These are phyloP conservation scores for Sesia bembeciformis DNA, from an alignment of 2,888 invertebrate species.

Conservation along the genomic window DNA sequence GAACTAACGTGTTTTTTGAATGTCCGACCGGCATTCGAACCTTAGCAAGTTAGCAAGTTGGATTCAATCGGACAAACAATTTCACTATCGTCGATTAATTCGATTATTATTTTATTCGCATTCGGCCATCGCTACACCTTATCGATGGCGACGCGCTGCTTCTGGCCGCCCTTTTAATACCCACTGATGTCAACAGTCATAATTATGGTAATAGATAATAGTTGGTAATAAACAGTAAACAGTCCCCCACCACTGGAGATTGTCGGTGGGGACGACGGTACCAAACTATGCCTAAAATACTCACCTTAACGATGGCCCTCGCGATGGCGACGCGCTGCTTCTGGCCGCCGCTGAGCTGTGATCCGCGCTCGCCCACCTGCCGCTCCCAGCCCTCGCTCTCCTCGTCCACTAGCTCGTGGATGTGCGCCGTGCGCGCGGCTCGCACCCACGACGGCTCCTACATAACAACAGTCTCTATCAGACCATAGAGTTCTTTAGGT, in stretches of 20 bases:
- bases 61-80: too few relatives aligned
- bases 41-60: too few relatives aligned
- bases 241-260: too few relatives aligned
- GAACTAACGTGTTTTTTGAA: too few relatives aligned
- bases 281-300: background rate
- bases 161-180: conserved; percentile 82
- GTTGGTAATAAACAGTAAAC: background rate
- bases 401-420: conserved; percentile 54
- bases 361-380: conserved; percentile 90
- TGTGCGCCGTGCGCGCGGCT: conserved; percentile 88
- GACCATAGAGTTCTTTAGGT: too few relatives aligned
- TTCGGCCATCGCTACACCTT: conserved; percentile 54
- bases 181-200: too few relatives aligned
- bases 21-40: too few relatives aligned
- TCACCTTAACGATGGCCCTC: conserved; percentile 89
- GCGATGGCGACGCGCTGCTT: conserved; percentile 95
- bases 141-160: conserved; percentile 94
- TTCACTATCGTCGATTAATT: too few relatives aligned
- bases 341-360: conserved; percentile 94
- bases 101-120: too few relatives aligned
- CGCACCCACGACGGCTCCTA: conserved; percentile 54
- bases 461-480: background rate
- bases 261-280: background rate
- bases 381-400: conserved; percentile 84
- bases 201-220: background rate